Evolutionary conservation across 2,888 invertebrate genomes (phyloP), one percentile per base, ranked within the genome.

Genomic region (Halictus ligatus): DNA sequence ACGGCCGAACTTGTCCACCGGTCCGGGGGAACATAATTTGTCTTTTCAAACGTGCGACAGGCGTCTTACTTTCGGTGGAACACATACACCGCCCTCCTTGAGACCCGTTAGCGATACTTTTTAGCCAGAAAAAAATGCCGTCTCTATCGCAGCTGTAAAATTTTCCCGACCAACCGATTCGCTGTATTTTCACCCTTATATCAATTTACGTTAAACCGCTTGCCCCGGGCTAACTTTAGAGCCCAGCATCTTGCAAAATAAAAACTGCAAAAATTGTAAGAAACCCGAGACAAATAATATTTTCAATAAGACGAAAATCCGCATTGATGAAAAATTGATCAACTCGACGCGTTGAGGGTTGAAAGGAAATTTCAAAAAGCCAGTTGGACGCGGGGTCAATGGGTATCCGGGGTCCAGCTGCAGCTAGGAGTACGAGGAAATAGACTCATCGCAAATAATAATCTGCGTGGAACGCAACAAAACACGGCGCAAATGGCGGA

Each of bases 1-100:
- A 78, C 74, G 81, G 64, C 35, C 29, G 29, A 54, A 74, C 67
- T 67, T 29, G 54, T 43, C 29, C 81, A n/a, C 43, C 50, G 40
- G 3, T 0, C 10, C 43, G 48, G 15, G 15, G 35, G 72, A 64
- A 77, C 54, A 64, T 60, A 50, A 73, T 81, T 78, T 78, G 75
- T 71, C 75, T 78, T 40, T 54, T 78, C 5, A 54, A 35, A 71
- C 50, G 13, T 58, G 35, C 67, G 67, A 35, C 35, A 67, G 35
- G 67, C 67, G 67, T 67, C 67, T 67, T 67, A 67, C 67, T 67
- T 67, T 67, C 67, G 67, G 67, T 18, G 67, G 35, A 35, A 35
- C 35, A 35, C 67, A 2, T 35, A 67, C 8, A 18, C 2, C 60
- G 25, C 25, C 60, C 60, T 64, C 29, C 15, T 64, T 64, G 1